phyloP scores from a whole-genome alignment of 2,888 invertebrate genomes.

The Crematogaster levior region DNA sequence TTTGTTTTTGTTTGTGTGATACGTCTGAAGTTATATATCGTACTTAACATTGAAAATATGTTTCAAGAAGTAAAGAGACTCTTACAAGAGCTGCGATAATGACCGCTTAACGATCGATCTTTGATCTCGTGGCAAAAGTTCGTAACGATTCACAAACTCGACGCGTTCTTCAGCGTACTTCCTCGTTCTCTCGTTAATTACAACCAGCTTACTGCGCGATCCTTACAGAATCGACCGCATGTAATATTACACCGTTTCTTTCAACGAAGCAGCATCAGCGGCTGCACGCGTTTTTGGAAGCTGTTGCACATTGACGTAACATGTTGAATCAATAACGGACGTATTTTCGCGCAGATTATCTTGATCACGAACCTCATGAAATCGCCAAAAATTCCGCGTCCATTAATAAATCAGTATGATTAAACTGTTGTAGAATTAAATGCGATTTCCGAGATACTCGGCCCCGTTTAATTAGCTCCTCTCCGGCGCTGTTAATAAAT shows the following conservation, averaged over 20 bases:
- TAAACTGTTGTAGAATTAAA: not conserved
- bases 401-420: not conserved
- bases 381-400: not conserved
- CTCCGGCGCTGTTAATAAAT: conserved; percentile 32
- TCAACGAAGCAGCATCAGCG: conserved; percentile 6
- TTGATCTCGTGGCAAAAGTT: conserved; percentile 33
- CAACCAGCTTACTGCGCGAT: conserved; percentile 66
- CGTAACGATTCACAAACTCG: conserved; percentile 47
- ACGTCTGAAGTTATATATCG: not conserved
- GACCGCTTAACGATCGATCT: conserved; percentile 12
- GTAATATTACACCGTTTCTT: conserved; percentile 46
- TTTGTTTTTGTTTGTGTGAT: too few relatives aligned
- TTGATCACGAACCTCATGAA: not conserved
- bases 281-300: not conserved
- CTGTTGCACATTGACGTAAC: not conserved
- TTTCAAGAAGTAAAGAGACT: not conserved
- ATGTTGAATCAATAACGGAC: not conserved
- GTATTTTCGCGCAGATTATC: not conserved
- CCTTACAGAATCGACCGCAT: conserved; percentile 55
- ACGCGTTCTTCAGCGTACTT: conserved; percentile 70
- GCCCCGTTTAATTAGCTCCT: conserved; percentile 2
- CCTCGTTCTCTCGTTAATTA: conserved; percentile 73
- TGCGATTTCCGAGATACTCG: not conserved
- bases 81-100: not conserved
- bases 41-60: not conserved